Conservation (phyloP, 2,113 vertebrate genomes). For the Sinocyclocheilus maitianheensis region DNA sequence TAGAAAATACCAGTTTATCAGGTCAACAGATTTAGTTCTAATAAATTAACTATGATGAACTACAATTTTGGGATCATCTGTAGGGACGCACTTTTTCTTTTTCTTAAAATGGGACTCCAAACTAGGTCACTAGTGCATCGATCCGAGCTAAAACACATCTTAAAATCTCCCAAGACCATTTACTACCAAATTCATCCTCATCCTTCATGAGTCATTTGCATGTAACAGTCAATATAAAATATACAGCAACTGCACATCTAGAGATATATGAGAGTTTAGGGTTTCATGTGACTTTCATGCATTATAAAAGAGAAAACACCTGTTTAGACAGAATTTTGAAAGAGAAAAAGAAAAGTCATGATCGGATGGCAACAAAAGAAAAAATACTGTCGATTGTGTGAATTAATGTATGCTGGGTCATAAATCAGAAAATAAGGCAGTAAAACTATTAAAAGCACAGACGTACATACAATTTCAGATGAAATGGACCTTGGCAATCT, state of each 20-base stretch:
- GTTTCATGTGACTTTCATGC: neutral
- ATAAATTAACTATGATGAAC: neutral
- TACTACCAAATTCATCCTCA: neutral
- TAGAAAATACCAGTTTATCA: neutral
- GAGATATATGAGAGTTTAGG: neutral
- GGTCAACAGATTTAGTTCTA: neutral
- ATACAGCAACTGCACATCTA: neutral
- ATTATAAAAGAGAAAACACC: neutral
- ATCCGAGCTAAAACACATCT: neutral
- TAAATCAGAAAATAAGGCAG: neutral
- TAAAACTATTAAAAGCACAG: conserved; percentile 3
- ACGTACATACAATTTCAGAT: neutral
- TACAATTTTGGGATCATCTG: neutral
- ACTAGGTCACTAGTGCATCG: conserved; percentile 1
- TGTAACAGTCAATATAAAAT: neutral
- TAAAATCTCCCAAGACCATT: neutral
- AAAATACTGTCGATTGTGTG: conserved; percentile 19
- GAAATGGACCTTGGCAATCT: neutral
- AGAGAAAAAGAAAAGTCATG: neutral
- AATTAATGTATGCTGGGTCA: neutral
- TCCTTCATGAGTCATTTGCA: neutral
- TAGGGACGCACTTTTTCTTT: neutral
- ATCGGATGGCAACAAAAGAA: neutral
- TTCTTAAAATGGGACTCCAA: neutral
- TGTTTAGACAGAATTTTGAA: neutral